Evolutionary conservation across 2,797 vertebrate species (phyloP), one percentile per base, ranked within the genome.

Genomic region (Gouania willdenowi): DNA sequence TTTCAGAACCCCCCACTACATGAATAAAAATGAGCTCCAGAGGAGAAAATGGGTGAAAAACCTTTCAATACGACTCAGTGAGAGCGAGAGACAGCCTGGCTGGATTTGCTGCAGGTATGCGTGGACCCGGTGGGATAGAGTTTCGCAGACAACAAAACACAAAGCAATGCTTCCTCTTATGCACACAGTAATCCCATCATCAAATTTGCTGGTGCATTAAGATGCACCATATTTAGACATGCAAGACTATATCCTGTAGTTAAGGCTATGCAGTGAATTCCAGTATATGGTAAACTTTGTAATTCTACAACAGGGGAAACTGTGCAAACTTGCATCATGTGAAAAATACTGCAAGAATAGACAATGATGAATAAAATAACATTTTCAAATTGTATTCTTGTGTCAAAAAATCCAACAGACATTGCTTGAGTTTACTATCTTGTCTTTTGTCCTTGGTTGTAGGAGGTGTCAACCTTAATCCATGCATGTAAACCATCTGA

Each of bases 61-160:
- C 25, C 45, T 61, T 61, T 49, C 17, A 40, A n/a, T 71, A 49
- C 47, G 48, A 43, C 25, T 44, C 13, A n/a, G 29, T 16, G 28
- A 10, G 14, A 41, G 19, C 1, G 39, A 41, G 17, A 54, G 26
- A 21, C 29, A 50, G 3, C 26, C 42, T 31, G 30, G 37, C 26
- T 34, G 52, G 18, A 42, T 58, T 69, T 61, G 52, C 73, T 79
- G 76, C 69, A 67, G 66, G 58, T 80, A 53, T 71, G 51, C 6
- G 24, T 15, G 11, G 13, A 66, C 67, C 41, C 58, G 51, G 64
- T 66, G 53, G 49, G 57, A 75, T 43, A 26, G 31, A 53, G 64
- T 62, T 46, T 43, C 77, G 64, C 70, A 62, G 59, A 62, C 56
- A 60, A 54, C 27, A 55, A 58, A 51, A 39, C 46, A 41, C 33